Conservation (phyloP, 2,113 vertebrate species). For the Pardalotus punctatus region DNA sequence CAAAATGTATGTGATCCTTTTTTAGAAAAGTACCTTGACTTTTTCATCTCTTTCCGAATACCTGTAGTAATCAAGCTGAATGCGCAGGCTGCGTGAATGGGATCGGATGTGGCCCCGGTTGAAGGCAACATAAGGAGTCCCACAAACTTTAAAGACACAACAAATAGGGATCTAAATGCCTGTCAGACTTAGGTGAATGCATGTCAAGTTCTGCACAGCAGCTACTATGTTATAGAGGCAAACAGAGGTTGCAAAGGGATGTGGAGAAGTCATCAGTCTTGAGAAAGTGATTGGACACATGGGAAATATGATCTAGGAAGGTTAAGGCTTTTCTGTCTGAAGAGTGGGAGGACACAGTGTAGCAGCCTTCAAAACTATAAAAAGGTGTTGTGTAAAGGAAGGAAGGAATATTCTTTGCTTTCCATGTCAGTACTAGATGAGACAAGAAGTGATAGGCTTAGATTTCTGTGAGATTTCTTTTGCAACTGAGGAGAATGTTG, state of each 20-base stretch:
- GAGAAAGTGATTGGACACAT: not conserved
- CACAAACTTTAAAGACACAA: not conserved
- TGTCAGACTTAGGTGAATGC: not conserved
- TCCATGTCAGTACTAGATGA: not conserved
- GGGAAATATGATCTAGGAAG: not conserved
- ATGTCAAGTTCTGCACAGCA: not conserved
- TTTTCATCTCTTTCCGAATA: not conserved
- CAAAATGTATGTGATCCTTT: not conserved
- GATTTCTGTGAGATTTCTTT: not conserved
- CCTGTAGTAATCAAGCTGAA: not conserved
- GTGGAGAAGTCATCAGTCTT: not conserved
- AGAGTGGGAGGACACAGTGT: not conserved
- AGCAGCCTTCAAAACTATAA: not conserved
- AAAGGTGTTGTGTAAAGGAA: not conserved
- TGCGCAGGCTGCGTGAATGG: not conserved
- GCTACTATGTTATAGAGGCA: not conserved
- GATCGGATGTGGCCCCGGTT: rapidly evolving
- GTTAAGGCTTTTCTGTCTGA: not conserved
- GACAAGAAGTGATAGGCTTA: not conserved
- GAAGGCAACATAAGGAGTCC: not conserved
- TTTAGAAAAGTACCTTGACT: not conserved
- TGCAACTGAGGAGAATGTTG: not conserved
- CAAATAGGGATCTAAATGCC: not conserved
- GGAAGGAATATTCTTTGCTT: not conserved
- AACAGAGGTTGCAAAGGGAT: not conserved